phyloP scores from a whole-genome alignment of 1,140 invertebrate species.

The Lethrus apterus region DNA sequence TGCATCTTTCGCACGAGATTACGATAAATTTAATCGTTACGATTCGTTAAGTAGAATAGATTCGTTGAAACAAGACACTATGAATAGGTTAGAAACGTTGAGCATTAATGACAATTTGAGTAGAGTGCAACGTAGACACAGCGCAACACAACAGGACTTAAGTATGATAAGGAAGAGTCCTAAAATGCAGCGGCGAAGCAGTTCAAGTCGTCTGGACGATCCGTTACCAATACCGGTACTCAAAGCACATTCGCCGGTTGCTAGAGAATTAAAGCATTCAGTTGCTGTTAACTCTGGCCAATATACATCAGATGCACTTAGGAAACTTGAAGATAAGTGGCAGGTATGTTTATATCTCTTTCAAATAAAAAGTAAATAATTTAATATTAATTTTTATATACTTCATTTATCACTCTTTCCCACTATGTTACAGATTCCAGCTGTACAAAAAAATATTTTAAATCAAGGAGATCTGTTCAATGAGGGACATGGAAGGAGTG shows the following conservation, averaged over 20 bases:
- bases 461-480: slow-evolving; percentile 40
- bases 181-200: slow-evolving; percentile 34
- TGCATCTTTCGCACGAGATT: slow-evolving; percentile 12
- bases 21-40: slow-evolving; percentile 31
- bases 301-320: slow-evolving; percentile 40
- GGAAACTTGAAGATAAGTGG: slow-evolving; percentile 48
- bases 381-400: neutral
- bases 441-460: slow-evolving; percentile 46
- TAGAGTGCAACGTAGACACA: slow-evolving; percentile 32
- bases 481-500: slow-evolving; percentile 44
- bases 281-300: slow-evolving; percentile 36
- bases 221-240: slow-evolving; percentile 46
- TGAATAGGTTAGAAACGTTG: slow-evolving; percentile 32
- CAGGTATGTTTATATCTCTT: slow-evolving; percentile 30
- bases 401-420: neutral
- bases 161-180: slow-evolving; percentile 31
- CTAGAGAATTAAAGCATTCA: slow-evolving; percentile 37
- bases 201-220: slow-evolving; percentile 40
- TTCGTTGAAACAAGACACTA: slow-evolving; percentile 31
- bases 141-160: slow-evolving; percentile 38
- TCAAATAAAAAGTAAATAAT: slow-evolving; percentile 3
- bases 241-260: slow-evolving; percentile 45
- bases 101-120: slow-evolving; percentile 29
- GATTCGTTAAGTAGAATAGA: slow-evolving; percentile 40
- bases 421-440: neutral